phyloP scores from a whole-genome alignment of 92 coral and sea anemone genomes.

The Palythoa heliodiscus region DNA sequence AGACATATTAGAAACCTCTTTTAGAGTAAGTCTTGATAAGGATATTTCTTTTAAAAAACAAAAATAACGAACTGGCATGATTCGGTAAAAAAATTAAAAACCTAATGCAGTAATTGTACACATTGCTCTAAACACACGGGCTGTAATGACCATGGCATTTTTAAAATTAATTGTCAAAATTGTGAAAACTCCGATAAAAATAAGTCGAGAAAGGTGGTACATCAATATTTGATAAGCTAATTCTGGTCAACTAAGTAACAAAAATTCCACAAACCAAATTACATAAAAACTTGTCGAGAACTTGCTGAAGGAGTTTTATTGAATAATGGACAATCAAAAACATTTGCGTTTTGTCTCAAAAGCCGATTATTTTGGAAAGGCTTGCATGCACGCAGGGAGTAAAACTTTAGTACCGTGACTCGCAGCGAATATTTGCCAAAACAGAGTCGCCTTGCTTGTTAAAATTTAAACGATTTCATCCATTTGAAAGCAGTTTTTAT shows the following conservation, averaged over 20 bases:
- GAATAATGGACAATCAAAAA: not conserved
- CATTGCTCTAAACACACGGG: slow-evolving; percentile 27
- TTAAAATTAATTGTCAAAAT: slow-evolving; percentile 48
- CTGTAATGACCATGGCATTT: slow-evolving; percentile 44
- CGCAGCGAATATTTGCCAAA: slow-evolving; percentile 38
- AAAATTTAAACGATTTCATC: slow-evolving; percentile 51
- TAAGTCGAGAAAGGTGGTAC: slow-evolving; percentile 10
- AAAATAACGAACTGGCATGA: slow-evolving; percentile 1
- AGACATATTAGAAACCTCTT: slow-evolving; percentile 9
- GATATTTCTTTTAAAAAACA: not conserved
- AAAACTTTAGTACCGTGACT: slow-evolving; percentile 45
- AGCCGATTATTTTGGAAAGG: slow-evolving; percentile 20
- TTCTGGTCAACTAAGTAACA: slow-evolving; percentile 25
- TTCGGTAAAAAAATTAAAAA: slow-evolving; percentile 7
- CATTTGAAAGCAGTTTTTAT: slow-evolving; percentile 60
- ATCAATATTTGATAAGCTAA: slow-evolving; percentile 31
- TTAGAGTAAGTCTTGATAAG: slow-evolving; percentile 16
- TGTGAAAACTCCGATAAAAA: slow-evolving; percentile 43
- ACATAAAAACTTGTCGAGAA: slow-evolving; percentile 1
- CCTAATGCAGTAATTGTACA: not conserved
- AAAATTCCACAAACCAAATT: slow-evolving; percentile 24
- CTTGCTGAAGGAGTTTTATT: not conserved
- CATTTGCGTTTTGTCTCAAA: not conserved
- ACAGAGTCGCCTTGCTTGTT: slow-evolving; percentile 54
- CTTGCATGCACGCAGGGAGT: slow-evolving; percentile 39